Percentiles rank a stretch among this genome's conserved stretches.
Evolutionary conservation across 2,888 invertebrate species (phyloP).

Genomic region (Melikaiella ostensackeni): DNA sequence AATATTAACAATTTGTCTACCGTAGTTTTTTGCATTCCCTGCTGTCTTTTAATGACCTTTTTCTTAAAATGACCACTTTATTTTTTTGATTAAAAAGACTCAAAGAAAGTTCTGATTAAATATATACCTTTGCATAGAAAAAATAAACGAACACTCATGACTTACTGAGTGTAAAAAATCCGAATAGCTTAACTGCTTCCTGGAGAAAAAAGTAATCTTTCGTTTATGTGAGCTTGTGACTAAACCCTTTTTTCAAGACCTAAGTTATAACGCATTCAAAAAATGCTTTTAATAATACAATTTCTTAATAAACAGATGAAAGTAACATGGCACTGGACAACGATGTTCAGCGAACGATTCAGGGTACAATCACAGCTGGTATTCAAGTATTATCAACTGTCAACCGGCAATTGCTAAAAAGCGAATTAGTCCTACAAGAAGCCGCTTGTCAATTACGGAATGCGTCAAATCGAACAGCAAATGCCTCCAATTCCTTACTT

Average conservation of each 20-base stretch:
- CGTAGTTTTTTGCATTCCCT: not conserved
- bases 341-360: slow-evolving; percentile 66
- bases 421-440: slow-evolving; percentile 73
- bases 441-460: slow-evolving; percentile 71
- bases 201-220: not conserved
- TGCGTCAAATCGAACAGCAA: slow-evolving; percentile 65
- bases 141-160: not conserved
- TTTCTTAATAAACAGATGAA: slow-evolving; percentile 63
- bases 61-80: not conserved
- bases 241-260: not conserved
- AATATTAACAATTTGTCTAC: slow-evolving; percentile 3
- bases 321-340: slow-evolving; percentile 72
- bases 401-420: slow-evolving; percentile 69
- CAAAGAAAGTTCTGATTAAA: not conserved
- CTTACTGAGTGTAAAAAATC: not conserved
- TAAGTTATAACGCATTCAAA: not conserved
- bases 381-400: slow-evolving; percentile 68
- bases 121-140: slow-evolving; percentile 4
- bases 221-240: not conserved
- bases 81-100: not conserved
- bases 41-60: not conserved
- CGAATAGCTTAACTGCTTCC: not conserved
- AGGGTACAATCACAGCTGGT: slow-evolving; percentile 64
- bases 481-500: slow-evolving; percentile 64
- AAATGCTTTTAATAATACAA: not conserved